phyloP scores from a whole-genome alignment of 92 coral and sea anemone species.

The Epizoanthus rinbou region DNA sequence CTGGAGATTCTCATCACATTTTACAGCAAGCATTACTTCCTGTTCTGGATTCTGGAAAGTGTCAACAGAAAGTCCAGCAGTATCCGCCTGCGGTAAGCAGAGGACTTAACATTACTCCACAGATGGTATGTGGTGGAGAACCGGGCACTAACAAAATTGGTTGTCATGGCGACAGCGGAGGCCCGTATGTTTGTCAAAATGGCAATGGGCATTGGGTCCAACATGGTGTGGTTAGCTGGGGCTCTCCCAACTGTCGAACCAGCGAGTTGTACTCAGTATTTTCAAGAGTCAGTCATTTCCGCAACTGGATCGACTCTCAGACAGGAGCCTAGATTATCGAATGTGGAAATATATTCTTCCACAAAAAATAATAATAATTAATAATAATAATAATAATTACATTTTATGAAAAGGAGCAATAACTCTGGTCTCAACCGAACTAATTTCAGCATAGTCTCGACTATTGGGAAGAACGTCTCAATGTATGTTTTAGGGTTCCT shows the following conservation, averaged over 20 bases:
- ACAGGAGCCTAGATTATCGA: not conserved
- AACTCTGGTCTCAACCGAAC: no score
- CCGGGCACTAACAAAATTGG: slow-evolving; percentile 21
- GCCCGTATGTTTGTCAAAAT: slow-evolving; percentile 27
- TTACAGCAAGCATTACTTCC: slow-evolving; percentile 36
- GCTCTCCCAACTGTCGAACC: slow-evolving; percentile 18
- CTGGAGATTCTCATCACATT: slow-evolving; percentile 21
- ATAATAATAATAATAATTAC: no score
- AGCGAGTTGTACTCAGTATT: slow-evolving; percentile 34
- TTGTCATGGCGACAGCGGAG: slow-evolving; percentile 42
- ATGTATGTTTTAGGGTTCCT: no score
- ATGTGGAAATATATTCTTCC: no score
- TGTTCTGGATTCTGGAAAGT: not conserved
- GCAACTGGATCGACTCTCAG: slow-evolving; percentile 20
- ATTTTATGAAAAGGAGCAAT: no score
- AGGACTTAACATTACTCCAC: slow-evolving; percentile 24
- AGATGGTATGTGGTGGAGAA: slow-evolving; percentile 34
- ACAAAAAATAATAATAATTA: no score
- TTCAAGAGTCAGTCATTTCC: slow-evolving; percentile 27
- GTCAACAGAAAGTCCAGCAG: slow-evolving; percentile 29
- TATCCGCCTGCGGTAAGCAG: slow-evolving; percentile 9
- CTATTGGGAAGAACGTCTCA: no score
- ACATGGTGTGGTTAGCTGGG: slow-evolving; percentile 37
- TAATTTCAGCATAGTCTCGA: no score
- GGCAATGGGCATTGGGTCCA: slow-evolving; percentile 32